A percentile compares a stretch with the other conserved stretches of the same genome.
These are phyloP conservation scores for Cremastinae sp. DNA, from an alignment of 2,888 invertebrate species.

Conservation along the genomic window DNA sequence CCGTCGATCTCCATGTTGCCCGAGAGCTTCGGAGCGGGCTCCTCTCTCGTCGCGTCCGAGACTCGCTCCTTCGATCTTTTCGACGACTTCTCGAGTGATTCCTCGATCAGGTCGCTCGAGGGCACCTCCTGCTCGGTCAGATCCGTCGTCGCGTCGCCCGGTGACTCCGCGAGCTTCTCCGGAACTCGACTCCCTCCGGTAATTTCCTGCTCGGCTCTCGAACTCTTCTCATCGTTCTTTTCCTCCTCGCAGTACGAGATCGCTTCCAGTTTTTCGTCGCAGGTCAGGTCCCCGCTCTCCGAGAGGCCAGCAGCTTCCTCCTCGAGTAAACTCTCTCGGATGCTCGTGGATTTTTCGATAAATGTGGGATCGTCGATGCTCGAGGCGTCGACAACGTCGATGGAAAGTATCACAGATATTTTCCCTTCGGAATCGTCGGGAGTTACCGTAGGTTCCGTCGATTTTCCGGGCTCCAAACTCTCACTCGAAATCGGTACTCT, in stretches of 20 bases:
- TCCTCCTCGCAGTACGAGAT: too few relatives aligned
- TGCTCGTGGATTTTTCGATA: background rate
- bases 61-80: slow-evolving; percentile 9
- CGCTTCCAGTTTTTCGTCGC: slow-evolving; percentile 22
- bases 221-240: slow-evolving; percentile 11
- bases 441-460: slow-evolving; percentile 36
- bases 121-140: background rate
- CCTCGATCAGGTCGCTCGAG: slow-evolving; percentile 16
- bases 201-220: too few relatives aligned
- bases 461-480: background rate
- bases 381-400: slow-evolving; percentile 38
- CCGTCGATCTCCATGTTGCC: slow-evolving; percentile 74
- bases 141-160: background rate
- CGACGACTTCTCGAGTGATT: slow-evolving; percentile 6
- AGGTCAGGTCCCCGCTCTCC: background rate
- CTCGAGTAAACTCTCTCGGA: background rate
- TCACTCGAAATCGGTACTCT: background rate
- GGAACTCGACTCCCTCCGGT: background rate
- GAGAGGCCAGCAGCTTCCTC: background rate
- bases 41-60: slow-evolving; percentile 21
- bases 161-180: background rate
- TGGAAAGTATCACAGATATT: slow-evolving; percentile 44
- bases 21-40: slow-evolving; percentile 56
- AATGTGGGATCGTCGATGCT: background rate
- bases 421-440: slow-evolving; percentile 55